Percentiles rank a stretch among this genome's conserved stretches.
Evolutionary conservation across 2,888 invertebrate genomes (phyloP).

Genomic region (Diploptera punctata): DNA sequence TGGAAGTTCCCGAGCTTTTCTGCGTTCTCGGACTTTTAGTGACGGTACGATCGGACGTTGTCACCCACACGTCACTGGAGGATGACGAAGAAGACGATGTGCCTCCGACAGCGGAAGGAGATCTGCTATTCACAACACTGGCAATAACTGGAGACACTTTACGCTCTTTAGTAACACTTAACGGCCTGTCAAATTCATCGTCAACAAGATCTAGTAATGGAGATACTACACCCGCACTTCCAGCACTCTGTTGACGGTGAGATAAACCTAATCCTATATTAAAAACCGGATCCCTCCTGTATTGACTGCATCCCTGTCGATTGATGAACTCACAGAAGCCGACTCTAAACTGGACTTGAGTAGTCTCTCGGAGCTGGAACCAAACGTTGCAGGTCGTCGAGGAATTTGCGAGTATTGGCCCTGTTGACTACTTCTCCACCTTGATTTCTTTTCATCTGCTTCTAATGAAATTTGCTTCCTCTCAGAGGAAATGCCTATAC

Average conservation of each 20-base stretch:
- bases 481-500: background rate
- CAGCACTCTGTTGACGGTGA: background rate
- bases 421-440: conserved; percentile 24
- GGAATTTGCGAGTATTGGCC: conserved; percentile 37
- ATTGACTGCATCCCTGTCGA: conserved; percentile 24
- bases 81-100: conserved; percentile 55
- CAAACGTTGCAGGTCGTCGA: conserved; percentile 19
- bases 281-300: conserved; percentile 31
- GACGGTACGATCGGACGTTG: conserved; percentile 59
- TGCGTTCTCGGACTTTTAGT: conserved; percentile 56
- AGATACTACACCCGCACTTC: conserved; percentile 14
- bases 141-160: conserved; percentile 49
- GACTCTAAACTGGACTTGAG: conserved; percentile 37
- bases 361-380: background rate
- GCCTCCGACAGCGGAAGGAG: conserved; percentile 35
- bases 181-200: conserved; percentile 48
- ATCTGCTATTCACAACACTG: conserved; percentile 37
- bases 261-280: conserved; percentile 4
- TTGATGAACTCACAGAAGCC: conserved; percentile 34
- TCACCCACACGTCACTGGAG: conserved; percentile 62
- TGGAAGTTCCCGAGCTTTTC: conserved; percentile 60
- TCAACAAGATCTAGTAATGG: conserved; percentile 29
- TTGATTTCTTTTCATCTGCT: conserved; percentile 31
- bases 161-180: too few species aligned
- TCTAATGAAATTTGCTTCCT: conserved; percentile 8